Evolutionary conservation across 2,113 vertebrate species (phyloP).

Genomic region (Colius striatus): DNA sequence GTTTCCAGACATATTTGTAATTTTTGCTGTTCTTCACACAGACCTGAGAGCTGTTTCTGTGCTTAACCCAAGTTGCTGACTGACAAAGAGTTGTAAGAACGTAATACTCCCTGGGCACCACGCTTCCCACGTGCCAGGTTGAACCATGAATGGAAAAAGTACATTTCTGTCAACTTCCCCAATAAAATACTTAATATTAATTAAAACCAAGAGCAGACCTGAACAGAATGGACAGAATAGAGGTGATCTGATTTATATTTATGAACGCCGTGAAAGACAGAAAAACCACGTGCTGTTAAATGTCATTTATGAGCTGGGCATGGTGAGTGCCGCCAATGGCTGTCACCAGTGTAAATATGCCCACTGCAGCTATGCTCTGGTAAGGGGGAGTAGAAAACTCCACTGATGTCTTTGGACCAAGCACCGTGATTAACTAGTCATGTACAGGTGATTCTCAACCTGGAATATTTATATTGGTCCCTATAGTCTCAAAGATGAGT

Average conservation of each 20-base stretch:
- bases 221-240: neutral
- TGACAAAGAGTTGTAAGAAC: neutral
- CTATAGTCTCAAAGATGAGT: neutral
- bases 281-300: neutral
- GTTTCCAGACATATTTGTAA: neutral
- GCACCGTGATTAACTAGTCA: fast-evolving
- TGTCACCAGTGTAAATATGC: neutral
- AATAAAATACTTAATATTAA: neutral
- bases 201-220: neutral
- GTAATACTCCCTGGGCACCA: neutral
- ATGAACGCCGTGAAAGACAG: neutral
- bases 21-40: neutral
- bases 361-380: neutral
- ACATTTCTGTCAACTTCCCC: neutral
- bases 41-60: neutral
- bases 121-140: neutral
- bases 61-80: neutral
- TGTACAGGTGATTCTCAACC: fast-evolving
- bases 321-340: neutral
- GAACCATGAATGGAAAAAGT: neutral
- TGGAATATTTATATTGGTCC: neutral
- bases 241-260: neutral
- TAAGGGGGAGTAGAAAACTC: neutral
- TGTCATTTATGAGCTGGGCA: neutral
- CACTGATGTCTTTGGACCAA: neutral